Evolutionary conservation across 92 coral and sea anemone species (phyloP).

Genomic region (Porites cylindrica): DNA sequence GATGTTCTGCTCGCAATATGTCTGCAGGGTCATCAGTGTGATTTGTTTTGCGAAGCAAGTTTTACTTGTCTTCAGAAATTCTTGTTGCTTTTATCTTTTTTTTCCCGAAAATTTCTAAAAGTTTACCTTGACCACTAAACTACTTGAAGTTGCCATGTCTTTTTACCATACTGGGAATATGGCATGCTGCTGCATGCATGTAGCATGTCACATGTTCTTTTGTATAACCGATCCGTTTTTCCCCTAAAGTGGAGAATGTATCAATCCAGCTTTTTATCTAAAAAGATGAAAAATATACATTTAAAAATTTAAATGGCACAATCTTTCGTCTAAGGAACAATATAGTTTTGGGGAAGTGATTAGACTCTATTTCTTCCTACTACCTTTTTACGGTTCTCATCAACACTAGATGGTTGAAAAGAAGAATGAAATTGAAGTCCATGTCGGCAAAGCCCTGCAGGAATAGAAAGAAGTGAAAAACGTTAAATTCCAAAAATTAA

Average conservation of each 20-base stretch:
- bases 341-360: too few relatives aligned
- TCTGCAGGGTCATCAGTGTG: slow-evolving; percentile 61
- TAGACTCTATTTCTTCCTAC: too few relatives aligned
- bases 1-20: slow-evolving; percentile 35
- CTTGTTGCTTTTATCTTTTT: background rate
- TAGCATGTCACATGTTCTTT: slow-evolving; percentile 30
- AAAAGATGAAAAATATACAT: background rate
- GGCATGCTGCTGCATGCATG: slow-evolving; percentile 40
- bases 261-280: background rate
- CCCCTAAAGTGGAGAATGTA: background rate
- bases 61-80: slow-evolving; percentile 29
- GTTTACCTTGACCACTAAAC: slow-evolving; percentile 20
- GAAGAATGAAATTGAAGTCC: slow-evolving; percentile 51
- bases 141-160: background rate
- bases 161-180: background rate
- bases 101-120: background rate
- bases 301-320: too few relatives aligned
- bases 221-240: slow-evolving; percentile 11
- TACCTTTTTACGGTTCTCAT: slow-evolving; percentile 32
- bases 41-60: slow-evolving; percentile 24
- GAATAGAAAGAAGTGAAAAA: background rate
- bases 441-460: slow-evolving; percentile 34
- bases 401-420: slow-evolving; percentile 25
- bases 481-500: background rate
- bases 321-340: too few relatives aligned